Conservation (phyloP, 2,888 invertebrate species). For the Euplexia lucipara region DNA sequence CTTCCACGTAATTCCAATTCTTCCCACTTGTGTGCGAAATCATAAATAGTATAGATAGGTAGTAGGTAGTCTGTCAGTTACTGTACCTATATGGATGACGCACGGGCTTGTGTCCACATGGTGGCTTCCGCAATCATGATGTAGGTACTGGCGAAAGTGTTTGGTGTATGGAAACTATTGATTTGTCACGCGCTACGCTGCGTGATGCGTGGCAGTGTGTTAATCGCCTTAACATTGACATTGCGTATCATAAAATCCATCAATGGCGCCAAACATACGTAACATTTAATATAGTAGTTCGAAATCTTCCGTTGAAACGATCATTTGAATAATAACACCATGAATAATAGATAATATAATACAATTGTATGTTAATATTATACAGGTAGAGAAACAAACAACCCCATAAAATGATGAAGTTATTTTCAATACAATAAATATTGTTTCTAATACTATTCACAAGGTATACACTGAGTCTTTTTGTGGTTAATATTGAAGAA, state of each 20-base stretch:
- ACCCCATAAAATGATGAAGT: constrained; percentile 41
- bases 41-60: constrained; percentile 34
- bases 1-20: constrained; percentile 8
- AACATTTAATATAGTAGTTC: constrained; percentile 1
- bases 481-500: constrained; percentile 6
- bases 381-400: constrained; percentile 44
- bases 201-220: too few relatives aligned
- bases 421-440: constrained; percentile 31
- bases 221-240: too few relatives aligned
- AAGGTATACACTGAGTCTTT: constrained; percentile 6
- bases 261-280: neutral
- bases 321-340: constrained; percentile 41
- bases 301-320: constrained; percentile 30
- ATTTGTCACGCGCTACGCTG: too few relatives aligned
- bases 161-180: constrained; percentile 1
- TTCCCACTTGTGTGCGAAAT: constrained; percentile 27
- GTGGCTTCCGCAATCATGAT: constrained; percentile 63
- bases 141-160: constrained; percentile 27
- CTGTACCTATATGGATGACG: constrained; percentile 51
- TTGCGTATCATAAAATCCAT: neutral
- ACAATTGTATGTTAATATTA: constrained; percentile 43
- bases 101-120: constrained; percentile 48
- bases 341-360: constrained; percentile 35
- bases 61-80: constrained; percentile 6
- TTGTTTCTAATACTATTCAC: constrained; percentile 22